Base-by-base conservation (phyloP, 1,140 invertebrate genomes). In the Philopotamus ludificatus region DNA sequence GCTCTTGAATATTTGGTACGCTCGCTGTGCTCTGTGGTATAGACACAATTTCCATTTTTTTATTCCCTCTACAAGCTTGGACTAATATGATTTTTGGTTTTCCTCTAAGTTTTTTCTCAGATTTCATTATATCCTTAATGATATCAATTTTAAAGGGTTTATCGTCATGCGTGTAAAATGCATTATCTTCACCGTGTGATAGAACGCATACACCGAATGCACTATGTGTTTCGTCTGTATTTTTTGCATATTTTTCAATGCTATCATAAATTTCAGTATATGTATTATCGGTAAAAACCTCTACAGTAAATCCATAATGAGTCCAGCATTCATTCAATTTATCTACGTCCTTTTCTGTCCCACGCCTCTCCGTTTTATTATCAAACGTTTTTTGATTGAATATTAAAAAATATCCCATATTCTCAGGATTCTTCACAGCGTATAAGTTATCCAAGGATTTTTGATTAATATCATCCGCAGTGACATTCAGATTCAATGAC, bases 61-160 rank as follows among this genome's bases (percentile, higher is more conserved):
- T 55, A 2, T 55, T 12, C 12, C 51, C 51, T 34, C 51, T 28
- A 16, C 51, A 55, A 4, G 51, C 23, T 39, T 55, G 51, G 7
- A 55, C 23, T 12, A 55, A 9, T 3, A 55, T 16, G 1, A 55
- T 15, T 55, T 55, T 55, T 10, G 51, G 51, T 16, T 34, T 55
- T 12, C 51, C 51, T 9, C n/a, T n/a, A n/a, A n/a, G n/a, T n/a
- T n/a, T n/a, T 1, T 26, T 42, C 0, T 12, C 1, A 62, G 53
- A 41, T 62, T 22, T 22, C 47, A 34, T 34, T 12, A 12, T 34
- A 4, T 34, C n/a, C 49, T 66, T 50, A n/a, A 70, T 66, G 8
- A 9, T n/a, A 16, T 59, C 18, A 12, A 70, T 42, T 49, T 53
- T 15, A 1, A 70, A 10, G 20, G 51, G 12, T 42, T 42, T 47